phyloP scores from a whole-genome alignment of 2,797 vertebrate genomes.

The Xenentodon cancila region DNA sequence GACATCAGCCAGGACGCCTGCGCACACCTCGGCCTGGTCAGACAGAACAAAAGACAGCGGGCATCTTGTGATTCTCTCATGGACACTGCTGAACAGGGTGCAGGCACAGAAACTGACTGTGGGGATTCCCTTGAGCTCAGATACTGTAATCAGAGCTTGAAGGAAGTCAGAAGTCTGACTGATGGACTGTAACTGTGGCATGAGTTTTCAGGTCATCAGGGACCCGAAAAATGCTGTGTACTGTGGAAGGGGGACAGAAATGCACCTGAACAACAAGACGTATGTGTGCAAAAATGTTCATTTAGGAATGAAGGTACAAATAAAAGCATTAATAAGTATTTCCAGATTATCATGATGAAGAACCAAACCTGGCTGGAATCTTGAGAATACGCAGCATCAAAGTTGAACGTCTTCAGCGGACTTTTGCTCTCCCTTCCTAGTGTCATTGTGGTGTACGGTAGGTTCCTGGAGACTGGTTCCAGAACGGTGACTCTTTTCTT shows the following conservation, averaged over 20 bases:
- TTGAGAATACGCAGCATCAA: conserved; percentile 91
- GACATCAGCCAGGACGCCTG: conserved; percentile 92
- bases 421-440: conserved; percentile 82
- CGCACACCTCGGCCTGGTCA: conserved; percentile 91
- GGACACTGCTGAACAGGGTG: neutral
- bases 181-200: conserved; percentile 44
- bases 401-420: conserved; percentile 91
- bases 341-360: neutral
- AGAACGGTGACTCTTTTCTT: conserved; percentile 92
- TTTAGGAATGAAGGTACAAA: neutral
- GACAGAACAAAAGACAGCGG: conserved; percentile 46
- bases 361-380: conserved; percentile 92
- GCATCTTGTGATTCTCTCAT: conserved; percentile 55
- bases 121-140: conserved; percentile 38
- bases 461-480: conserved; percentile 83
- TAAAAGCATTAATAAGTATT: conserved; percentile 1
- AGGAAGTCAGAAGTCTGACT: conserved; percentile 17
- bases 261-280: neutral
- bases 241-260: neutral
- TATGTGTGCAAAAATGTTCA: neutral
- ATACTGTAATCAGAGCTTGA: conserved; percentile 41
- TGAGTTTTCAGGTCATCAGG: conserved; percentile 62
- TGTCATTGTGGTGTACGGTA: conserved; percentile 81
- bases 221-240: conserved; percentile 9
- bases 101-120: neutral